These are phyloP conservation scores for Sialis fuliginosa DNA, from an alignment of 2,888 invertebrate genomes.

Conservation along the genomic window DNA sequence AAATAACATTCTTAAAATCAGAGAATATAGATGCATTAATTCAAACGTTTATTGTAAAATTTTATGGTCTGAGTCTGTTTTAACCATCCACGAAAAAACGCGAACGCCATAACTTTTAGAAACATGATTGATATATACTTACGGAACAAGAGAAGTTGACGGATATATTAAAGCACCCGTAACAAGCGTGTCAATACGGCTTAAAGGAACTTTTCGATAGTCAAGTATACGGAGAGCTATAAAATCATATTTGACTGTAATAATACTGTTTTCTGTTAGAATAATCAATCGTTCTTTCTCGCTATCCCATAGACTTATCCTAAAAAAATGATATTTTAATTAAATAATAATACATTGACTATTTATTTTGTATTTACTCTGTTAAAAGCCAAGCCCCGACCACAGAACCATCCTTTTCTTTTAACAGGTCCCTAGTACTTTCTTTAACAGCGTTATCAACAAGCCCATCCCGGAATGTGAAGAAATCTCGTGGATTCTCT, in stretches of 20 bases:
- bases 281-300: slow-evolving; percentile 66
- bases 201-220: slow-evolving; percentile 47
- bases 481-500: slow-evolving; percentile 48
- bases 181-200: slow-evolving; percentile 50
- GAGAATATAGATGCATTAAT: too few species aligned
- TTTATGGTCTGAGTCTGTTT: too few species aligned
- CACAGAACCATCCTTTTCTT: slow-evolving; percentile 49
- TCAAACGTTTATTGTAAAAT: too few species aligned
- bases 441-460: slow-evolving; percentile 55
- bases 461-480: slow-evolving; percentile 54
- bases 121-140: slow-evolving; percentile 27
- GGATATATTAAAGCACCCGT: slow-evolving; percentile 71
- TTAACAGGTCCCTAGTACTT: slow-evolving; percentile 43
- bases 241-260: slow-evolving; percentile 70
- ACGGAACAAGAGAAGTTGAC: slow-evolving; percentile 65
- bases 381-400: slow-evolving; percentile 64
- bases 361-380: slow-evolving; percentile 39
- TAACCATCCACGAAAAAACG: too few species aligned
- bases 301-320: slow-evolving; percentile 76
- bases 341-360: neutral
- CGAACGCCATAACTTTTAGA: too few species aligned
- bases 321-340: slow-evolving; percentile 20
- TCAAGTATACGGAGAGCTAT: slow-evolving; percentile 60
- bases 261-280: slow-evolving; percentile 51
- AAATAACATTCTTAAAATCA: too few species aligned